A percentile compares a stretch with the other conserved stretches of the same genome.
Conservation (phyloP, 2,797 vertebrate species). For the Jordanella pulchra region DNA sequence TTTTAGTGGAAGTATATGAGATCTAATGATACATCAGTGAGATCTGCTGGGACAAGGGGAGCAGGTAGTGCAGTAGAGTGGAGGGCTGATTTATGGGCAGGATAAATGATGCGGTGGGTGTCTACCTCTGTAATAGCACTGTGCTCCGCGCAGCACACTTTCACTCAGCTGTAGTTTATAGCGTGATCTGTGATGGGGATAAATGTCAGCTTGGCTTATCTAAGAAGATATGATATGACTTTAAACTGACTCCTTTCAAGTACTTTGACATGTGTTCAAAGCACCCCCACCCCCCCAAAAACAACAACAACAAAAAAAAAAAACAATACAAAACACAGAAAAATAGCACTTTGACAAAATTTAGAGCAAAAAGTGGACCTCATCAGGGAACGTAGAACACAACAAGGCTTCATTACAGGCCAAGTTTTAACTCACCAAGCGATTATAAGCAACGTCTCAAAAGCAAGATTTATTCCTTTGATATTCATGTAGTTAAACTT, state of each 20-base stretch:
- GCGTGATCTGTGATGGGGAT: conserved; percentile 75
- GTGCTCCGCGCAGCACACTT: conserved; percentile 67
- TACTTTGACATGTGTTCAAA: conserved; percentile 63
- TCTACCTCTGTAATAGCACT: conserved; percentile 76
- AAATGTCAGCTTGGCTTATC: conserved; percentile 77
- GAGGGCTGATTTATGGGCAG: conserved; percentile 77
- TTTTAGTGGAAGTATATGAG: conserved; percentile 75
- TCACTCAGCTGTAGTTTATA: conserved; percentile 77
- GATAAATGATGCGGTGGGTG: conserved; percentile 79
- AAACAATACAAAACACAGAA: neutral
- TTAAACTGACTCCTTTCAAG: conserved; percentile 71
- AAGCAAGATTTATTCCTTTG: conserved; percentile 52
- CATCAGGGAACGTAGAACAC: conserved; percentile 23
- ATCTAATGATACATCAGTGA: conserved; percentile 76
- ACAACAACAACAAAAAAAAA: conserved; percentile 16
- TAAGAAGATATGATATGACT: conserved; percentile 75
- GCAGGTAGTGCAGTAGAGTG: conserved; percentile 72
- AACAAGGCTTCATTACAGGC: conserved; percentile 35
- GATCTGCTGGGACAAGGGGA: conserved; percentile 75
- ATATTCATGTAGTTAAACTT: conserved; percentile 54
- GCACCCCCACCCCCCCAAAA: neutral
- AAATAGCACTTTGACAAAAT: conserved; percentile 51
- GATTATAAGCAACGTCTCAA: conserved; percentile 33
- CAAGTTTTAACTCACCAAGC: conserved; percentile 28
- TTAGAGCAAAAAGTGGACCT: conserved; percentile 16